A percentile compares a stretch with the other conserved stretches of the same genome.
These are phyloP conservation scores for Pipistrellus pygmaeus DNA, from an alignment of 2,797 vertebrate species.

Conservation along the genomic window DNA sequence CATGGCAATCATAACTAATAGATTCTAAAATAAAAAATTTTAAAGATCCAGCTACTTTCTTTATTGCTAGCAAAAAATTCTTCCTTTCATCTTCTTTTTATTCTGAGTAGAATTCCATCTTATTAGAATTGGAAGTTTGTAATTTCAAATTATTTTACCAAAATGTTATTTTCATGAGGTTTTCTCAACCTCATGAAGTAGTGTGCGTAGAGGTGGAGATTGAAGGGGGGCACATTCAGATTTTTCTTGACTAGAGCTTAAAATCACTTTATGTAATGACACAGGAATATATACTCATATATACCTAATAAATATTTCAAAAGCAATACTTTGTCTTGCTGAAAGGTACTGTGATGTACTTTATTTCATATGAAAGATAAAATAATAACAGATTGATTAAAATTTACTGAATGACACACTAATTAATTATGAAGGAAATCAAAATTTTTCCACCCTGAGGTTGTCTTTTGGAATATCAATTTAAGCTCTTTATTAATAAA, in stretches of 20 bases:
- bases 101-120: background rate
- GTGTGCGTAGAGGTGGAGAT: too few relatives aligned
- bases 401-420: background rate
- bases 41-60: background rate
- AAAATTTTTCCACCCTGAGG: background rate
- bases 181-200: background rate
- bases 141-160: background rate
- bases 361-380: background rate
- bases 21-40: background rate
- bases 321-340: slow-evolving; percentile 1
- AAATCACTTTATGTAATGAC: background rate
- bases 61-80: background rate
- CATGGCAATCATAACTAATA: background rate
- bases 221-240: background rate
- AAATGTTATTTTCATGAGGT: slow-evolving; percentile 18
- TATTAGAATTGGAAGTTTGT: background rate
- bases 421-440: background rate
- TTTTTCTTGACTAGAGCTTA: background rate
- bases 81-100: background rate
- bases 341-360: background rate
- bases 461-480: background rate
- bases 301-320: background rate
- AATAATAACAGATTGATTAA: background rate
- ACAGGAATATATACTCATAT: background rate
- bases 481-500: background rate